Base-by-base conservation (phyloP, 2,797 vertebrate genomes). In the Poeciliopsis turneri region DNA sequence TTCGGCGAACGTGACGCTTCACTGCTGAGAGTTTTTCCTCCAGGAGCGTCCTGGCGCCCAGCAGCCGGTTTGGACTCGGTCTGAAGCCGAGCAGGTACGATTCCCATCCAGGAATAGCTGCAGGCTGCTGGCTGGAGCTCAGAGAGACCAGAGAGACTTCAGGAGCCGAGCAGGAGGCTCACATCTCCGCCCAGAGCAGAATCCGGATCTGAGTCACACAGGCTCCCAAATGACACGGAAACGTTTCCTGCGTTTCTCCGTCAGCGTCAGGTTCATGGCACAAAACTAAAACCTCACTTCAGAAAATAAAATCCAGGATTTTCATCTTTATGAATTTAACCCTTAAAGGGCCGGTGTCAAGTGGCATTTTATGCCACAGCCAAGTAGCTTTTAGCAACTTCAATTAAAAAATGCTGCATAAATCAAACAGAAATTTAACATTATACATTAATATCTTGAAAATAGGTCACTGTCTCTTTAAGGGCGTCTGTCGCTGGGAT, bases 91-190 rank as follows among this genome's bases (percentile, higher is more conserved):
- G 59, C 18, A 25, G 59, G 30, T 69, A 11, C 45, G 12, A 33
- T 11, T 55, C 41, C 11, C 16, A 23, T 74, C 72, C 61, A 45
- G 30, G 68, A 79, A 79, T 74, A 79, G 39, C 78, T 2, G 16
- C 36, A 23, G 45, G 51, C 55, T 39, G 16, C 53, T 55, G 68
- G 49, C 51, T 36, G 70, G 49, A 78, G 36, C 28, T 61, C 16
- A 55, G 39, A 45, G 25, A 28, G 10, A 33, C 4, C 2, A 46
- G 23, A 15, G 16, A 64, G 18, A 49, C 41, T 43, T 64, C 49
- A 51, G 49, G 49, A 51, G 16, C 33, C 30, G 33, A 36, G 30
- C 33, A 36, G 16, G 61, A 10, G 12, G 20, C 64, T 23, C 64
- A 39, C 33, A 39, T 39, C 15, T 10, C 4, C 33, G 9, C 39